Percentiles rank a stretch among this genome's conserved stretches.
Evolutionary conservation across 1,140 invertebrate species (phyloP).

Genomic region (Rhagoletis zephyria): DNA sequence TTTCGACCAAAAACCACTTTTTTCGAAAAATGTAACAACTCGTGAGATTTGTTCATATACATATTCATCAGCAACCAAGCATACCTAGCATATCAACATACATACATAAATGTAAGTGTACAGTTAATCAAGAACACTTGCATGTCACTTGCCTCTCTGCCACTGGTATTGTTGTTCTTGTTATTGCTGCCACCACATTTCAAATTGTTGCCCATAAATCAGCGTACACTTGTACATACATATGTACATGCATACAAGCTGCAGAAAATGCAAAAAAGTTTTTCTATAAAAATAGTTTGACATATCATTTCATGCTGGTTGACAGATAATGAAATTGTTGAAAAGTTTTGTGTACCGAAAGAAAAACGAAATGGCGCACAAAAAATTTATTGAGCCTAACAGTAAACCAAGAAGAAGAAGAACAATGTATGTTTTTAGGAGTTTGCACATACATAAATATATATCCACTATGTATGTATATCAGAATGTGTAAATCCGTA

Average conservation of each 20-base stretch:
- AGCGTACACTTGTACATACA: background rate
- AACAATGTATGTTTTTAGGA: background rate
- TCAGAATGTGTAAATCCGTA: background rate
- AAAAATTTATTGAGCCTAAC: background rate
- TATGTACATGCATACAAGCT: background rate
- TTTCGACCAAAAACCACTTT: no score
- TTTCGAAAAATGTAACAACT: no score
- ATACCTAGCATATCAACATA: no score
- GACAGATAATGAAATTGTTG: slow-evolving; percentile 43
- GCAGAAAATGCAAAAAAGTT: slow-evolving; percentile 24
- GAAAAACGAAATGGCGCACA: background rate
- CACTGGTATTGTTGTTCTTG: background rate
- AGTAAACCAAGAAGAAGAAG: background rate
- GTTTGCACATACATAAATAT: background rate
- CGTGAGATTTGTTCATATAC: background rate
- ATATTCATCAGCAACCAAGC: no score
- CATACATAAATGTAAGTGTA: no score
- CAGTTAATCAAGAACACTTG: slow-evolving; percentile 35
- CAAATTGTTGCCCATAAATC: slow-evolving; percentile 29
- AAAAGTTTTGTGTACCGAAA: slow-evolving; percentile 8
- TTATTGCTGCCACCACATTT: slow-evolving; percentile 21
- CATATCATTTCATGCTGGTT: slow-evolving; percentile 46
- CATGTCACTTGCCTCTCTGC: slow-evolving; percentile 14
- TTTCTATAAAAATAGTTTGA: slow-evolving; percentile 39
- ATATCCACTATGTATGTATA: no score